A percentile compares a stretch with the other conserved stretches of the same genome.
Conservation (phyloP, 2,113 vertebrate genomes). For the Ginglymostoma cirratum region DNA sequence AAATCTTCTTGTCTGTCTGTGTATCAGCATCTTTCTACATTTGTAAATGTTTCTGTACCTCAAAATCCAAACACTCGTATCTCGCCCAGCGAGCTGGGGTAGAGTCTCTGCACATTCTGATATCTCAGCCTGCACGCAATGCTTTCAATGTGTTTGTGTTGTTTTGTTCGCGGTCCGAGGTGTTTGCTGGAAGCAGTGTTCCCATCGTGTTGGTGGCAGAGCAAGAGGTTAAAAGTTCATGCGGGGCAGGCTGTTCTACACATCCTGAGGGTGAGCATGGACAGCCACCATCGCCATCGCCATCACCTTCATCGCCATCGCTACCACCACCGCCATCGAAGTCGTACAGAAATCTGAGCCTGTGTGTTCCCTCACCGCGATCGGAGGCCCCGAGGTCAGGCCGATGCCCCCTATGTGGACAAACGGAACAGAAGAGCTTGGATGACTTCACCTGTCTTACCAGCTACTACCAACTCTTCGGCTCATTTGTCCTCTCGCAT, state of each 20-base stretch:
- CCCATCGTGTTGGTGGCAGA: not conserved
- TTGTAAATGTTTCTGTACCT: conserved; percentile 28
- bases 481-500: not conserved
- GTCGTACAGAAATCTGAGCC: not conserved
- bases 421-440: not conserved
- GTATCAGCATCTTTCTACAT: conserved; percentile 33
- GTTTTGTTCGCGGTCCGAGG: not conserved
- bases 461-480: not conserved
- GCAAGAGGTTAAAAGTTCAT: not conserved
- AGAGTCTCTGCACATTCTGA: not conserved
- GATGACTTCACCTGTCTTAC: not conserved
- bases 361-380: conserved; percentile 17
- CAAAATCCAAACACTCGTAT: not conserved
- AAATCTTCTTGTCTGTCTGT: conserved; percentile 35
- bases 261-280: not conserved
- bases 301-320: not conserved
- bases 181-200: not conserved
- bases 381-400: conserved; percentile 24
- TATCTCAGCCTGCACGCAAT: conserved; percentile 22
- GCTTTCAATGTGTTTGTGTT: conserved; percentile 35
- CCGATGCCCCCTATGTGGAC: conserved; percentile 36
- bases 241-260: not conserved
- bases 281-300: not conserved
- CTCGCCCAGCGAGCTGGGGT: not conserved
- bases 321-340: conserved; percentile 5